phyloP scores from a whole-genome alignment of 2,888 invertebrate genomes.

The Eupithecia tripunctaria region DNA sequence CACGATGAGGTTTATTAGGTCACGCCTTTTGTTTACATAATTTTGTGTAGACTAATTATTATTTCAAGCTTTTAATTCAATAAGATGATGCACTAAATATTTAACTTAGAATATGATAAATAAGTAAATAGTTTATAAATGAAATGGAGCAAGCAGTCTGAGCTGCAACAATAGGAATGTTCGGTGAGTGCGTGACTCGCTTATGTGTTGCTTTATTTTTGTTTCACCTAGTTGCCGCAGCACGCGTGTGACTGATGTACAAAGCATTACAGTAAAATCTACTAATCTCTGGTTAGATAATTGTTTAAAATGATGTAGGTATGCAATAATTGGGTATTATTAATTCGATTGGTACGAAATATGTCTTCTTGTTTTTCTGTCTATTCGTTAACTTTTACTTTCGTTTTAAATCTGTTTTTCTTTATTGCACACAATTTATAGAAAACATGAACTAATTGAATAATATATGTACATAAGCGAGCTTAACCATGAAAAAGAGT shows the following conservation, averaged over 20 bases:
- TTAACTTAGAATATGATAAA: neutral
- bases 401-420: too few relatives aligned
- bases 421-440: too few relatives aligned
- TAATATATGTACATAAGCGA: too few relatives aligned
- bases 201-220: conserved; percentile 7
- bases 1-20: too few relatives aligned
- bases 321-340: neutral
- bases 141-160: neutral
- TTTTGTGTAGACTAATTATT: neutral
- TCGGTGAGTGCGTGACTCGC: neutral
- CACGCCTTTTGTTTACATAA: too few relatives aligned
- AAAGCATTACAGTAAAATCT: neutral
- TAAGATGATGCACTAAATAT: neutral
- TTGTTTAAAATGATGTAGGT: neutral
- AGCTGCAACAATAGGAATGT: neutral
- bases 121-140: neutral
- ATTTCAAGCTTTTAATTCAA: neutral
- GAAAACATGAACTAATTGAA: too few relatives aligned
- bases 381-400: neutral
- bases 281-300: neutral
- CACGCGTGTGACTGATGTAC: conserved; percentile 5
- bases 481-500: too few relatives aligned
- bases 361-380: neutral
- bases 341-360: neutral
- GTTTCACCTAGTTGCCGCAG: conserved; percentile 21